phyloP scores from a whole-genome alignment of 2,888 invertebrate species.

The Pandemis cinnamomeana region DNA sequence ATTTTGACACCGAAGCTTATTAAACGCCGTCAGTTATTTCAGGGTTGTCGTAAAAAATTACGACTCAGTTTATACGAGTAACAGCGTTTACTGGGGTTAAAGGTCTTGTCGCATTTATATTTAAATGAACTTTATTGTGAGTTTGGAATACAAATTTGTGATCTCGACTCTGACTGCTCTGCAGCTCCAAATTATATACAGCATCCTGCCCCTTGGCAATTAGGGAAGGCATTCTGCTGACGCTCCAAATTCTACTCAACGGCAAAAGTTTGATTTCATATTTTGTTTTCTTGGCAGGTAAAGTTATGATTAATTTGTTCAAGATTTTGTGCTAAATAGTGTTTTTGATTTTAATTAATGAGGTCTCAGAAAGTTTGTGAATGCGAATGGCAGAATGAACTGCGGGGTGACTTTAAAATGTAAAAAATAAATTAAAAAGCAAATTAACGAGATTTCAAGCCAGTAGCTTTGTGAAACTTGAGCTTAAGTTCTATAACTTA shows the following conservation, averaged over 20 bases:
- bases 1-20: constrained; percentile 62
- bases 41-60: constrained; percentile 71
- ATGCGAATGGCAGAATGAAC: constrained; percentile 17
- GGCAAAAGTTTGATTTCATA: constrained; percentile 37
- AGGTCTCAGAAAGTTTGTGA: constrained; percentile 20
- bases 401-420: neutral
- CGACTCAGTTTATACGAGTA: constrained; percentile 67
- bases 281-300: constrained; percentile 40
- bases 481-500: neutral
- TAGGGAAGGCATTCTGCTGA: constrained; percentile 28
- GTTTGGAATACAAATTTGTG: constrained; percentile 78
- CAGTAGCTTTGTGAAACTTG: neutral
- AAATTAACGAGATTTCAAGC: neutral
- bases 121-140: constrained; percentile 80
- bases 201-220: constrained; percentile 36
- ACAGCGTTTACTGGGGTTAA: constrained; percentile 69
- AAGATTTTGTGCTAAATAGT: constrained; percentile 27
- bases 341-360: constrained; percentile 33
- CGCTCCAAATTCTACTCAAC: constrained; percentile 14
- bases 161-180: constrained; percentile 66
- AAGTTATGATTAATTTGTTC: constrained; percentile 39
- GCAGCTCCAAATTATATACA: constrained; percentile 61
- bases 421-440: neutral
- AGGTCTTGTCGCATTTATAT: constrained; percentile 79
- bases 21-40: constrained; percentile 64